Evolutionary conservation across 2,797 vertebrate genomes (phyloP).

Genomic region (Myiothlypis coronata): DNA sequence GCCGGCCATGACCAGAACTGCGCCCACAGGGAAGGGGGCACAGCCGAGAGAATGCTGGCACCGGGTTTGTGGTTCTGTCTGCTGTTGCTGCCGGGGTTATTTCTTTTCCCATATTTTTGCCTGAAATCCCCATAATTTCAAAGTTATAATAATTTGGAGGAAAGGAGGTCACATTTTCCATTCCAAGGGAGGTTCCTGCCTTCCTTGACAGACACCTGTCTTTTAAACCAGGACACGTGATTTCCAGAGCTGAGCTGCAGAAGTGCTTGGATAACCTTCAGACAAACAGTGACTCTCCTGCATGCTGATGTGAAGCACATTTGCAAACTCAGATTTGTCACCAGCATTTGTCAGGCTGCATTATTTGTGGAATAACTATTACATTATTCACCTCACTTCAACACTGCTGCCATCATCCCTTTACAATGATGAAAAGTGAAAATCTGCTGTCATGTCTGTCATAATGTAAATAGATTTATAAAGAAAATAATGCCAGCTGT

Average conservation of each 20-base stretch:
- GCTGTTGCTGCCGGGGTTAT: rapidly evolving
- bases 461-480: slow-evolving; percentile 23
- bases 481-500: slow-evolving; percentile 19
- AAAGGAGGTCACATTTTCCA: not conserved
- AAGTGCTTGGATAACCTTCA: not conserved
- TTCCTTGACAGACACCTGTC: not conserved
- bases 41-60: rapidly evolving
- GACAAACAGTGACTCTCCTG: not conserved
- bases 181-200: rapidly evolving
- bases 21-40: rapidly evolving
- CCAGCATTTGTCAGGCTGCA: not conserved
- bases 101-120: not conserved
- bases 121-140: rapidly evolving
- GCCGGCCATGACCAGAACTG: rapidly evolving
- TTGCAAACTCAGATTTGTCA: not conserved
- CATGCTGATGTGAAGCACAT: not conserved
- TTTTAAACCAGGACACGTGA: not conserved
- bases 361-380: slow-evolving; percentile 26
- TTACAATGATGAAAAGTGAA: slow-evolving; percentile 33
- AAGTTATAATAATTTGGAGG: not conserved
- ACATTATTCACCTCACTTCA: slow-evolving; percentile 20
- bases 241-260: not conserved
- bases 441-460: slow-evolving; percentile 6
- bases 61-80: rapidly evolving
- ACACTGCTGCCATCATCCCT: not conserved